Evolutionary conservation across 2,113 vertebrate genomes (phyloP).

Genomic region (Cavia aperea): DNA sequence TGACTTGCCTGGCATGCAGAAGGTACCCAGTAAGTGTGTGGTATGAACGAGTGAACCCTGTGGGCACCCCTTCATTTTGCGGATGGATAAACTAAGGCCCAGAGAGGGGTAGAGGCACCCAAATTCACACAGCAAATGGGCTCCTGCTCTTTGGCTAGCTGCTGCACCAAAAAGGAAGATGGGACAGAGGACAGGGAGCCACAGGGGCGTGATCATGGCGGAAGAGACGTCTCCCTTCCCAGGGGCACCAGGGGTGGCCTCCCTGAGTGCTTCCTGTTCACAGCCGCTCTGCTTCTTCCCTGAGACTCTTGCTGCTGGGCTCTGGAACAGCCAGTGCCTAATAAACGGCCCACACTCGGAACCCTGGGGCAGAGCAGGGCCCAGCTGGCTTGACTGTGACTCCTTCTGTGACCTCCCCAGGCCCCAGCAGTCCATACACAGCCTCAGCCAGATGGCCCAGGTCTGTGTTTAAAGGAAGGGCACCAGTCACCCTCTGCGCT

Average conservation of each 20-base stretch:
- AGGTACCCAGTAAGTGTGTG: background rate
- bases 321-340: background rate
- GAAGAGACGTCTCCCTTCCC: too few species aligned
- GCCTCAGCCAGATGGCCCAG: background rate
- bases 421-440: background rate
- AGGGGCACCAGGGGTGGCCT: background rate
- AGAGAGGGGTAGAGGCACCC: background rate
- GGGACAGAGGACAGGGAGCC: background rate
- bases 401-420: background rate
- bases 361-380: background rate
- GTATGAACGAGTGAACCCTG: background rate
- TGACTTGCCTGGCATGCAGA: background rate
- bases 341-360: background rate
- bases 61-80: background rate
- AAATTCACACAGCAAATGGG: background rate
- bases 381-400: background rate
- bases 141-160: background rate
- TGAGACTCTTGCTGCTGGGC: background rate
- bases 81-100: background rate
- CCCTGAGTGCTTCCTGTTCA: background rate
- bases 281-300: background rate
- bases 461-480: background rate
- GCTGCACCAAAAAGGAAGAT: background rate
- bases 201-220: rapidly evolving
- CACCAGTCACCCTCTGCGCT: rapidly evolving